A percentile compares a stretch with the other conserved stretches of the same genome.
These are phyloP conservation scores for Tretioscincus oriximinensis DNA, from an alignment of 2,113 vertebrate genomes.

Conservation along the genomic window DNA sequence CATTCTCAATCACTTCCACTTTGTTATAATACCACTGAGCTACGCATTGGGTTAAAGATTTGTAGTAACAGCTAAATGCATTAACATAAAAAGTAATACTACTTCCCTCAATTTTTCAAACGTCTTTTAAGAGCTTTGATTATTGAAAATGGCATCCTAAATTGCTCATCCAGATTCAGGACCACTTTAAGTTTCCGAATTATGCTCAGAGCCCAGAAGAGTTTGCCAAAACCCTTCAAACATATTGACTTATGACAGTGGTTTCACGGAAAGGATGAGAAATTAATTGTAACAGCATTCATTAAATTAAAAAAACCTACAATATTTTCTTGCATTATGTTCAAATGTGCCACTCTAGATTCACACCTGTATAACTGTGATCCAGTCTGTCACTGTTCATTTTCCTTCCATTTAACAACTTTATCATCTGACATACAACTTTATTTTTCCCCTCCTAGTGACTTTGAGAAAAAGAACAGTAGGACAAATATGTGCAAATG, in stretches of 20 bases:
- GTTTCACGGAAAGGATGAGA: not conserved
- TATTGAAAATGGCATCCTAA: not conserved
- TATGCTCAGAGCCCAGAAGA: not conserved
- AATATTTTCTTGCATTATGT: conserved; percentile 5
- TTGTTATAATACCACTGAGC: too few species aligned
- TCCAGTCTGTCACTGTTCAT: conserved; percentile 9
- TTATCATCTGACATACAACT: conserved; percentile 11
- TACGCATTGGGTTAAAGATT: too few species aligned
- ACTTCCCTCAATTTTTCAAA: not conserved
- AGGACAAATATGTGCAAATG: not conserved
- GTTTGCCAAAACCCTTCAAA: not conserved
- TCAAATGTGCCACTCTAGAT: not conserved
- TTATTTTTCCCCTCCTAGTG: not conserved
- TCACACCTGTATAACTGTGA: conserved; percentile 25
- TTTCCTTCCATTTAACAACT: conserved; percentile 13
- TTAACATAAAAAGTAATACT: not conserved
- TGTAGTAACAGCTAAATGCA: not conserved
- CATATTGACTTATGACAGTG: not conserved
- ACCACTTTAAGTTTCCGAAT: not conserved
- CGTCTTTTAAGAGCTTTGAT: not conserved
- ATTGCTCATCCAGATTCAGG: not conserved
- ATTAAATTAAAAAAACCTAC: not conserved
- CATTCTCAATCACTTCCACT: too few species aligned
- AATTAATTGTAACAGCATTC: not conserved
- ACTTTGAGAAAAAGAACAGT: not conserved